phyloP scores from a whole-genome alignment of 2,888 invertebrate genomes.

The Caenorhabditis japonica region DNA sequence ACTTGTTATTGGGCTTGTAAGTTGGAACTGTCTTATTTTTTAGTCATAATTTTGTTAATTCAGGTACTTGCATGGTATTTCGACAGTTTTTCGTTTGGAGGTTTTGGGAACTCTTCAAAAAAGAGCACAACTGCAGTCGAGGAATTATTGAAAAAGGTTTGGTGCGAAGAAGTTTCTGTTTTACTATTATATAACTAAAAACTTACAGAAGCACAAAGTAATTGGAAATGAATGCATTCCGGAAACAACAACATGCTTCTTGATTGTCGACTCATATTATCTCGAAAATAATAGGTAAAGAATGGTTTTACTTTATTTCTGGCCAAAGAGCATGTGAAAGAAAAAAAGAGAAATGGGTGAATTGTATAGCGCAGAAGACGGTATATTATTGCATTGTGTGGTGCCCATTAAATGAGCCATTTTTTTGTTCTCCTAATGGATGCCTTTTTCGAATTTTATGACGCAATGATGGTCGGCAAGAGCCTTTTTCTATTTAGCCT shows the following conservation, averaged over 20 bases:
- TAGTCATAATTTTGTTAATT: neutral
- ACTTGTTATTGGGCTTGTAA: slow-evolving; percentile 15
- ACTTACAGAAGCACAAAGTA: slow-evolving; percentile 38
- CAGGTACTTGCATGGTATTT: slow-evolving; percentile 29
- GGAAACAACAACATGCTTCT: slow-evolving; percentile 39
- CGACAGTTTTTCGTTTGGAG: slow-evolving; percentile 10
- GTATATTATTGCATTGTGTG: too few species aligned
- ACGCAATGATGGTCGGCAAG: too few species aligned
- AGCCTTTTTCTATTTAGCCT: too few species aligned
- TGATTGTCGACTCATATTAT: slow-evolving; percentile 46
- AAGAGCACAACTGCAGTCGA: slow-evolving; percentile 21
- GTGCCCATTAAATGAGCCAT: too few species aligned
- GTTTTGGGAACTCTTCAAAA: slow-evolving; percentile 12
- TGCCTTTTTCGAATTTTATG: too few species aligned
- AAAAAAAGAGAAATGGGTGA: too few species aligned
- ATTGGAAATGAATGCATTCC: slow-evolving; percentile 51
- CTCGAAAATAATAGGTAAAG: slow-evolving; percentile 27
- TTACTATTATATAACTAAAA: neutral
- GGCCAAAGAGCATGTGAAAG: neutral
- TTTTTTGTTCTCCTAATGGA: too few species aligned
- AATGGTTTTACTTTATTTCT: neutral
- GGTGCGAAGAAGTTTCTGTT: neutral
- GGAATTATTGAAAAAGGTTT: slow-evolving; percentile 29
- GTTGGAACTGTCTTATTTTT: neutral
- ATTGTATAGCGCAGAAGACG: too few species aligned